Conservation (phyloP, 2,113 vertebrate species). For the Tragelaphus scriptus region DNA sequence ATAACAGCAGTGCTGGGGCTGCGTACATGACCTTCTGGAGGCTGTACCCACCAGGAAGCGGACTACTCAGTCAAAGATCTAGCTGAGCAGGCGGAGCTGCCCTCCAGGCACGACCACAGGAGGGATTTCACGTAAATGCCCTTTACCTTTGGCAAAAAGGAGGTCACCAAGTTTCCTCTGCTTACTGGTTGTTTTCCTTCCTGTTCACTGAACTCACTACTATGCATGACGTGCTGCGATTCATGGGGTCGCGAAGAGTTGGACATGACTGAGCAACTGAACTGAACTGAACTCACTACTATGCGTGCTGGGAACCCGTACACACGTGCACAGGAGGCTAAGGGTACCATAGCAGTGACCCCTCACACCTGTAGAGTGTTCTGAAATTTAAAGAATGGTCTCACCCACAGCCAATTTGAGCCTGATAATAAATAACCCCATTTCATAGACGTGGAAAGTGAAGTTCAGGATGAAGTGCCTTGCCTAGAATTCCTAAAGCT, state of each 20-base stretch:
- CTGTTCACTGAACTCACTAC: not conserved
- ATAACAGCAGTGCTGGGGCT: not conserved
- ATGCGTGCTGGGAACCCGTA: accelerated
- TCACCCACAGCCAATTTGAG: not conserved
- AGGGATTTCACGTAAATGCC: not conserved
- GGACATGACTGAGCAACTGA: too few relatives aligned
- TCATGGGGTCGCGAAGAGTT: too few relatives aligned
- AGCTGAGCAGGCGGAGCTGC: not conserved
- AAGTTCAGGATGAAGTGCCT: not conserved
- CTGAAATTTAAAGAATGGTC: not conserved
- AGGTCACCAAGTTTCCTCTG: not conserved
- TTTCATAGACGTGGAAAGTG: not conserved
- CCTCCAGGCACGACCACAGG: not conserved
- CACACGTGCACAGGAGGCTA: accelerated
- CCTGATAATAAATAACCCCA: not conserved
- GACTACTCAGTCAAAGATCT: not conserved
- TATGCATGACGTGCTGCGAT: not conserved
- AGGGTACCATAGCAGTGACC: accelerated
- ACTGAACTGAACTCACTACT: not conserved
- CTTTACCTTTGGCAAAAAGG: not conserved
- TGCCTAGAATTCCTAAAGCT: not conserved
- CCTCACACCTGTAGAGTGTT: not conserved
- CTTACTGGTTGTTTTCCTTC: not conserved
- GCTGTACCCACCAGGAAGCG: accelerated
- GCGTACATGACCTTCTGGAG: not conserved